Conservation (phyloP, 1,140 invertebrate species). For the Heliconius himera region DNA sequence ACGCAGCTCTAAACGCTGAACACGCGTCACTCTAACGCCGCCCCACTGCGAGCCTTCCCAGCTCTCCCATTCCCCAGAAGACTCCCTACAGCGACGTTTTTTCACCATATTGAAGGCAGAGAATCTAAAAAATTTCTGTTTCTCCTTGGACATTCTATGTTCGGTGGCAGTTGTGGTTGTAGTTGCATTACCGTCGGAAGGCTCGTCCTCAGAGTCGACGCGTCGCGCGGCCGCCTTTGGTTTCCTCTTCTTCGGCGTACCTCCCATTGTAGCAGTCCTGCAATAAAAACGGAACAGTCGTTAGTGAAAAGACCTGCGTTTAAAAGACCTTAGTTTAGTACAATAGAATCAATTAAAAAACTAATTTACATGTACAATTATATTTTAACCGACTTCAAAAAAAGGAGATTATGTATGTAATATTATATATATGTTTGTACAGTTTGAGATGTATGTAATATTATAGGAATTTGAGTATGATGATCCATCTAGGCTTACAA, state of each 20-base stretch:
- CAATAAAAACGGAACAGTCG: not conserved
- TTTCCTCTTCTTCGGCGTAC: constrained; percentile 67
- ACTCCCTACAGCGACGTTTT: constrained; percentile 63
- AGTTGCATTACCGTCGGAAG: constrained; percentile 79
- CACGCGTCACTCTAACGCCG: constrained; percentile 62
- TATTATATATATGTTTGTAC: too few relatives aligned
- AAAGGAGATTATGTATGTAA: too few relatives aligned
- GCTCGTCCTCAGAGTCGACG: constrained; percentile 70
- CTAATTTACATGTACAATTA: too few relatives aligned
- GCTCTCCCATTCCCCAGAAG: constrained; percentile 66
- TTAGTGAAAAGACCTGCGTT: too few relatives aligned
- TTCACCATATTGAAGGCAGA: constrained; percentile 86
- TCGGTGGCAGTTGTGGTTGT: constrained; percentile 83
- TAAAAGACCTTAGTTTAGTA: too few relatives aligned
- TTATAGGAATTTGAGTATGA: too few relatives aligned
- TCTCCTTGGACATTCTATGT: constrained; percentile 90
- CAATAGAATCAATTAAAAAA: too few relatives aligned
- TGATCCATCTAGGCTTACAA: too few relatives aligned
- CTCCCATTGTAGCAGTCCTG: constrained; percentile 61
- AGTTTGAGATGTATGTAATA: too few relatives aligned
- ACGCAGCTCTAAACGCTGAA: constrained; percentile 59
- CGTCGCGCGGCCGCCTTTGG: constrained; percentile 59
- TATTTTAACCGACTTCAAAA: too few relatives aligned
- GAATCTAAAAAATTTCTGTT: constrained; percentile 92
- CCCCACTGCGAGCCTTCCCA: constrained; percentile 64